Base-by-base conservation (phyloP, 2,797 vertebrate genomes). In the Poecilia picta region DNA sequence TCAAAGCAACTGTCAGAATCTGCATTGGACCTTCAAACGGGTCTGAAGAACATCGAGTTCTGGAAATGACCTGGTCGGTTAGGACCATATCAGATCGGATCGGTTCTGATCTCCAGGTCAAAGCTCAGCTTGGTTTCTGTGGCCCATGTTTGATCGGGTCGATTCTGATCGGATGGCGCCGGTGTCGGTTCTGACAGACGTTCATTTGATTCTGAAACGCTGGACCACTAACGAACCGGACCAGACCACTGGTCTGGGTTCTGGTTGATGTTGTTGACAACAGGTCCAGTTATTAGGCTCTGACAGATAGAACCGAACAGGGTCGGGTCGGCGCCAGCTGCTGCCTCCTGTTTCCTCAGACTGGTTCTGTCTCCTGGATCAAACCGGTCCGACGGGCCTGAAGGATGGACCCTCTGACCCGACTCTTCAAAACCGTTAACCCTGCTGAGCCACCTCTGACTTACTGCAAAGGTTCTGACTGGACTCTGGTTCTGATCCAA, bases 181-280 rank as follows among this genome's bases (percentile, higher is more conserved):
- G 51, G 51, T 53, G 7, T 53, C 8, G 8, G 57, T 62, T 62
- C 28, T 33, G 57, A 62, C 91, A 93, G 88, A 92, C 91, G 91
- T 83, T 66, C 68, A 18, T 43, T 39, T 49, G 2, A 77, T 88
- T 84, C 86, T 83, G 68, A 87, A 86, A 83, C 87, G 53, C 76
- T 82, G 47, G 18, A 49, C 47, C 47, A 7, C 47, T 20, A 49
- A 49, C 0, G 0, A 20, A 49, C 47, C 6, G 47, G 64, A 75
- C 75, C 78, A 70, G 75, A 79, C 71, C 55, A 25, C 0, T 90
- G 88, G 39, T 41, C 39, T 90, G 82, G 90, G 88, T 92, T 91
- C 66, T 89, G 47, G 90, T 91, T 91, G 90, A 91, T 88, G 81
- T 28, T 85, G 57, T 15, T 59, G 13, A 59, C 15, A 12, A 59